phyloP scores from a whole-genome alignment of 2,888 invertebrate species.

The Neoitamus cyanurus region DNA sequence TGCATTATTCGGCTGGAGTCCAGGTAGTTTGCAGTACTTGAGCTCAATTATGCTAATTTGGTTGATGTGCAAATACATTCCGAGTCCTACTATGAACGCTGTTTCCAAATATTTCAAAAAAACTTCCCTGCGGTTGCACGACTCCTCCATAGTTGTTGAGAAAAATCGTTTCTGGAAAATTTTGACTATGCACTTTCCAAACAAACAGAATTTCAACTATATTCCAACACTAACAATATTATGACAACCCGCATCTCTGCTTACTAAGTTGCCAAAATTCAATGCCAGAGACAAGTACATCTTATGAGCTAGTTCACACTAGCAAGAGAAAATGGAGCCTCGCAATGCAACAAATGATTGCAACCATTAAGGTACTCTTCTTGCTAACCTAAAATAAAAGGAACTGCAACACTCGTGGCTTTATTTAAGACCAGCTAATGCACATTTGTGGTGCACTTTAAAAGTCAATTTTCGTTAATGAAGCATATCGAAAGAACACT shows the following conservation, averaged over 20 bases:
- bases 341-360: too few relatives aligned
- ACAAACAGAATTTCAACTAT: neutral
- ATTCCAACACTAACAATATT: neutral
- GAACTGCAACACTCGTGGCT: neutral
- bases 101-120: neutral
- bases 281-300: too few relatives aligned
- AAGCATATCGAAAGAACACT: neutral
- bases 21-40: neutral
- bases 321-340: too few relatives aligned
- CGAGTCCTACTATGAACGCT: neutral
- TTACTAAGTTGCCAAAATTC: too few relatives aligned
- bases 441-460: neutral
- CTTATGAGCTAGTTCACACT: too few relatives aligned
- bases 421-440: neutral
- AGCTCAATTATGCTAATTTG: neutral
- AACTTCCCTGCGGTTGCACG: neutral
- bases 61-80: neutral
- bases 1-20: neutral
- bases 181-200: neutral
- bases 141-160: neutral
- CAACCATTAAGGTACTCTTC: too few relatives aligned
- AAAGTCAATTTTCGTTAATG: neutral
- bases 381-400: too few relatives aligned
- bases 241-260: neutral
- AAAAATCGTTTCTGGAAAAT: neutral